Percentiles rank a stretch among this genome's conserved stretches.
phyloP scores from a whole-genome alignment of 2,113 vertebrate genomes.

The Limnothrissa miodon region DNA sequence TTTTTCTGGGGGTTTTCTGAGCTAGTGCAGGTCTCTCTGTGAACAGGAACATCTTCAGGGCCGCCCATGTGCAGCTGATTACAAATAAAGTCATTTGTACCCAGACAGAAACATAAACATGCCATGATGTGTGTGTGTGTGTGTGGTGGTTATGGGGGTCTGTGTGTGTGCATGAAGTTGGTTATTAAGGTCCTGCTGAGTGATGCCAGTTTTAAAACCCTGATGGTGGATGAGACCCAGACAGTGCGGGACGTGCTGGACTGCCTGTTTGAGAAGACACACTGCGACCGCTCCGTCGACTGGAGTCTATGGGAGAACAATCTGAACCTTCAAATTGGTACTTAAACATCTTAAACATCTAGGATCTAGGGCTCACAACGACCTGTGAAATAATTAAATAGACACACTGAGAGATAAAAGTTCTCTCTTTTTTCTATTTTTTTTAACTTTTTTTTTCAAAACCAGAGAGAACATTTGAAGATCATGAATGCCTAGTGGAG shows the following conservation, averaged over 20 bases:
- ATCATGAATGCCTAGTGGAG: slow-evolving; percentile 95
- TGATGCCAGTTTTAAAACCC: slow-evolving; percentile 88
- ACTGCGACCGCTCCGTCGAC: slow-evolving; percentile 86
- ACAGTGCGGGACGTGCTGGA: slow-evolving; percentile 84
- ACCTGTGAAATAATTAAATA: neutral
- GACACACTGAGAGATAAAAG: neutral
- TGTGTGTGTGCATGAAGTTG: slow-evolving; percentile 64
- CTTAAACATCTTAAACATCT: no score
- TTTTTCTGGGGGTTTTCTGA: slow-evolving; percentile 15
- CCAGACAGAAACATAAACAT: neutral
- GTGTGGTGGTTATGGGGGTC: slow-evolving; percentile 22
- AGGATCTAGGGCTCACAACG: neutral
- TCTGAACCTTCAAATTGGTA: slow-evolving; percentile 88
- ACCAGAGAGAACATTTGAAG: slow-evolving; percentile 92
- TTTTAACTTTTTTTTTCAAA: slow-evolving; percentile 18
- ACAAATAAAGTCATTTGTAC: neutral
- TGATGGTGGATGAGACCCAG: slow-evolving; percentile 97
- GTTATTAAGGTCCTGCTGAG: slow-evolving; percentile 91
- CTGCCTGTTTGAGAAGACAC: slow-evolving; percentile 94
- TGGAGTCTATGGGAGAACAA: slow-evolving; percentile 93
- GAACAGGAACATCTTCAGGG: slow-evolving; percentile 41
- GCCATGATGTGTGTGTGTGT: neutral
- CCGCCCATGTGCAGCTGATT: slow-evolving; percentile 33
- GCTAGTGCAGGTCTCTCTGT: slow-evolving; percentile 26
- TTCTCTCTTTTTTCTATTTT: slow-evolving; percentile 17